phyloP scores from a whole-genome alignment of 2,113 vertebrate genomes.

The Pontoporia blainvillei region DNA sequence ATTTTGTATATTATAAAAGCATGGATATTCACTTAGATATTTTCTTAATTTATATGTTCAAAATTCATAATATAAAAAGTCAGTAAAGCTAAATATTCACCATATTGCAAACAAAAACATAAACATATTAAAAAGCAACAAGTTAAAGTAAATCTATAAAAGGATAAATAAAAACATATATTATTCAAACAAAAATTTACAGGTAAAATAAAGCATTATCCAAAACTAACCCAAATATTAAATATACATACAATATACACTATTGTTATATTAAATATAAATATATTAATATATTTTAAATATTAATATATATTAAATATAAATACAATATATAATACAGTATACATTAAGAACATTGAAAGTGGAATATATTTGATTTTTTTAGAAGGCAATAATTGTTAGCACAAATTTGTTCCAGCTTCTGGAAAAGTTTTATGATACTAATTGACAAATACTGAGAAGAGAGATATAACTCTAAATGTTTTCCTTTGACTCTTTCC shows the following conservation, averaged over 20 bases:
- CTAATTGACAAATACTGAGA: neutral
- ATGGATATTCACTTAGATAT: neutral
- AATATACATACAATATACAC: too few relatives aligned
- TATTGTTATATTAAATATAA: too few relatives aligned
- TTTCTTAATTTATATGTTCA: neutral
- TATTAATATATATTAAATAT: too few relatives aligned
- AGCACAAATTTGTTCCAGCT: neutral
- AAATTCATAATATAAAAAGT: neutral
- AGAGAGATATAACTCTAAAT: neutral
- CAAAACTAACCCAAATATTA: neutral
- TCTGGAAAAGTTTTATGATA: neutral
- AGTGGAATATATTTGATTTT: neutral
- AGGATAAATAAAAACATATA: neutral
- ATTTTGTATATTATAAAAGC: neutral
- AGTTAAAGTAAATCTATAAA: constrained; percentile 6
- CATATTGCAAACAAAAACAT: neutral
- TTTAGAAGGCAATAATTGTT: neutral
- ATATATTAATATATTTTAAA: too few relatives aligned
- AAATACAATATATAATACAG: too few relatives aligned
- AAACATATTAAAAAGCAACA: neutral
- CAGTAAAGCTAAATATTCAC: constrained; percentile 13
- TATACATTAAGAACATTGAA: neutral
- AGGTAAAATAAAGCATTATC: neutral
- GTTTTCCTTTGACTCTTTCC: neutral
- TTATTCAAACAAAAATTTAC: neutral